These are phyloP conservation scores for Alauda arvensis DNA, from an alignment of 2,797 vertebrate species.

Conservation along the genomic window DNA sequence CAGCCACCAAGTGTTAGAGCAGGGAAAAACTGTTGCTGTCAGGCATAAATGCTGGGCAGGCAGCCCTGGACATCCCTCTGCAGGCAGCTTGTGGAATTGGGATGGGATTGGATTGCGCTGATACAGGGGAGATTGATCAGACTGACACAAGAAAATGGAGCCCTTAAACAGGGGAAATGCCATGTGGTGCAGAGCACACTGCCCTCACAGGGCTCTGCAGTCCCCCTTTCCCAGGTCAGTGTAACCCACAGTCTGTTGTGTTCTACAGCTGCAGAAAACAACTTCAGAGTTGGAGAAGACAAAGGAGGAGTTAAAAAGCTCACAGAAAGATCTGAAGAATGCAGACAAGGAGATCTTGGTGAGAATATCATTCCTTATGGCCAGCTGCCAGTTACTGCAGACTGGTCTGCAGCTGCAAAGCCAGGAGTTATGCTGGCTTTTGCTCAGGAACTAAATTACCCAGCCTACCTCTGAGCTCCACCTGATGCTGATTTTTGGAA, in stretches of 20 bases:
- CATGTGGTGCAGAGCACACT: not conserved
- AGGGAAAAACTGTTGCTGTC: not conserved
- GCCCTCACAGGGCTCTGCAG: not conserved
- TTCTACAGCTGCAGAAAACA: constrained; percentile 80
- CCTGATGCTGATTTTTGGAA: not conserved
- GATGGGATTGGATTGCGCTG: not conserved
- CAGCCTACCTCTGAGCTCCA: not conserved
- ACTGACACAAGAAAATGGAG: not conserved
- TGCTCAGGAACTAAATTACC: not conserved
- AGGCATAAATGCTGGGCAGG: not conserved
- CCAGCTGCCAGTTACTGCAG: not conserved
- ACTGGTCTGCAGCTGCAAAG: not conserved
- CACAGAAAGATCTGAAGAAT: constrained; percentile 85
- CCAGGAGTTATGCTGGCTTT: not conserved
- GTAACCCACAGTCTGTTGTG: not conserved
- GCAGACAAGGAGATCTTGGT: constrained; percentile 92
- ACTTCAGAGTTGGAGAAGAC: constrained; percentile 73
- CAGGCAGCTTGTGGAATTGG: constrained; percentile 39
- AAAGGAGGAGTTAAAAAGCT: constrained; percentile 82
- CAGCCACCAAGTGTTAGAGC: constrained; percentile 5
- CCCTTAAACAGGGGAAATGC: not conserved
- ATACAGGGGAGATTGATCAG: not conserved
- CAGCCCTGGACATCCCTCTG: constrained; percentile 53
- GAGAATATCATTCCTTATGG: constrained; percentile 18
- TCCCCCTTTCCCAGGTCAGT: not conserved